These are phyloP conservation scores for Acleris laterana DNA, from an alignment of 2,888 invertebrate species.

Conservation along the genomic window DNA sequence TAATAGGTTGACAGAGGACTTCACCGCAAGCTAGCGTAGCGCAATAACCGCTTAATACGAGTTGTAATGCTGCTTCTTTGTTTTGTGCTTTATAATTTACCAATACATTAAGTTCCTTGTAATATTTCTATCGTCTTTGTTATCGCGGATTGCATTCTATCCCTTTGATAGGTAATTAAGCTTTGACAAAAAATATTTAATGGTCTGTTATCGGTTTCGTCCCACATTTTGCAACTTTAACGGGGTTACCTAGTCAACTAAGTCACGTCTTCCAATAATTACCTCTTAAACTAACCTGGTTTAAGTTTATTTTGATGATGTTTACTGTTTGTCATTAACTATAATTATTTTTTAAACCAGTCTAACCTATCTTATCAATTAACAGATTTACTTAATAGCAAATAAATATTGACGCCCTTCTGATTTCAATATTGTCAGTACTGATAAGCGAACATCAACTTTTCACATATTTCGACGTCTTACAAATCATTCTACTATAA, in stretches of 20 bases:
- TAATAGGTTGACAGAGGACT: neutral
- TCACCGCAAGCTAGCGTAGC: constrained; percentile 1
- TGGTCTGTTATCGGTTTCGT: neutral
- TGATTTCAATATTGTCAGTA: no score
- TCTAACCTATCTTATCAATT: constrained; percentile 2
- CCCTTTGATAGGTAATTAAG: neutral
- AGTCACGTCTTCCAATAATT: neutral
- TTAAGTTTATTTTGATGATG: neutral
- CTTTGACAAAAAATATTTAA: neutral
- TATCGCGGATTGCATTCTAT: neutral
- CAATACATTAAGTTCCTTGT: neutral
- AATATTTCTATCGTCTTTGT: neutral
- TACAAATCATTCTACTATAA: no score
- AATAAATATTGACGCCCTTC: no score
- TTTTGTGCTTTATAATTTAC: neutral
- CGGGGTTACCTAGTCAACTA: neutral
- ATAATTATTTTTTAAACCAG: neutral
- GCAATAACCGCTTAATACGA: neutral
- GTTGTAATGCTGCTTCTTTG: neutral
- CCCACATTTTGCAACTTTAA: constrained; percentile 1
- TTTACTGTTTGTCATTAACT: neutral
- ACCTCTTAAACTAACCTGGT: neutral
- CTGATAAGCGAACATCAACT: no score
- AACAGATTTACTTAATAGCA: no score
- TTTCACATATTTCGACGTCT: no score